Evolutionary conservation across 1,140 invertebrate species (phyloP), one percentile per base, ranked within the genome.

Genomic region (Steinernema feltiae): DNA sequence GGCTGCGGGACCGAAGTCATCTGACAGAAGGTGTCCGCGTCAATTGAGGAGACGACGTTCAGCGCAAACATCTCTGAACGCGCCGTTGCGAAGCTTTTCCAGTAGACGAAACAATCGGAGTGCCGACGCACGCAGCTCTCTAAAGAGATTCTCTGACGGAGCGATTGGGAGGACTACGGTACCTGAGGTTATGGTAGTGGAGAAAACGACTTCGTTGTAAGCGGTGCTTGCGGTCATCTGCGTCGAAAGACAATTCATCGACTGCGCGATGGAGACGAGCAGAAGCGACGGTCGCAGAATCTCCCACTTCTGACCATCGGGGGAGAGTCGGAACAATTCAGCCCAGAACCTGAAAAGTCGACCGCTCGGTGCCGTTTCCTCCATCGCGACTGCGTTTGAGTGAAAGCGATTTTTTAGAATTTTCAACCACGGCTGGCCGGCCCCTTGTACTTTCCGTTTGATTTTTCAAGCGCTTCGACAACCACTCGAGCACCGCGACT

Each of bases 341-440:
- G 76, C 76, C 72, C 74, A 69, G 7, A 77, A 74, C 71, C 76
- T 77, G 72, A 63, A 77, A 77, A 70, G 53, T 12, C 53, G 53
- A 63, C 53, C 53, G 15, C 53, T 63, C 24, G 53, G 24, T 3
- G 24, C 12, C 7, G 3, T 21, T 27, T 63, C 53, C 24, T 63
- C 53, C 53, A 63, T 63, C 15, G 12, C 24, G 24, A 63, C 15
- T 63, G 53, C 53, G 53, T 27, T 63, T 27, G n/a, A n/a, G n/a
- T 41, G 35, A 41, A 7, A 41, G 35, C 18, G 7, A 18, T 41
- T 41, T 41, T 41, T 41, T 41, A 18, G 35, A 7, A 7, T 41
- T 41, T 41, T 18, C 7, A 41, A 7, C 35, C 7, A 7, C 7
- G 35, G 35, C 18, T 41, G 18, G 35, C 18, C 35, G 18, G 7